Evolutionary conservation across 2,113 vertebrate species (phyloP), one percentile per base, ranked within the genome.

Genomic region (Peromyscus polionotus): DNA sequence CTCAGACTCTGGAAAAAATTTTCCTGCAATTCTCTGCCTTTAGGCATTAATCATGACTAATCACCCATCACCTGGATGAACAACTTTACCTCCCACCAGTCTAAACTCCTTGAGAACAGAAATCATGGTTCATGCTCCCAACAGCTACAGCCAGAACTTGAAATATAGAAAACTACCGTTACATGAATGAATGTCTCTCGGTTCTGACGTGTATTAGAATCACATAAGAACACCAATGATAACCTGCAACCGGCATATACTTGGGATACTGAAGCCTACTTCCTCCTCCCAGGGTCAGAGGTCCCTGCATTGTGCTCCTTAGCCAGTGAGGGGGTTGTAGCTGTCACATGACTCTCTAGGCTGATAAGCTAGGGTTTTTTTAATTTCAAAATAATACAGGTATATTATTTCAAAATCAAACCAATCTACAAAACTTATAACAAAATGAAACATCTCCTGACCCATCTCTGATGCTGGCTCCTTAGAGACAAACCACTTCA

Each of bases 381-480:
- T 36, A 17, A 72, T 91, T 95, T 61, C 42, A 81, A 93, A 94
- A 61, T 88, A 88, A 77, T 67, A n/a, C 1, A 57, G 31, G 36
- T 72, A 65, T 31, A 67, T 54, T 85, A 80, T 84, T 96, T 39
- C 79, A 90, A 96, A 96, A 90, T 54, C 36, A 63, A 70, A 83
- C 48, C 33, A 28, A 54, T 72, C 12, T 72, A 57, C 51, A 88
- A 88, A 39, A 75, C 51, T 84, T 59, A 45, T 13, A 72, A 81
- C 68, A 19, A 88, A 92, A 92, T 2, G 7, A 28, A 72, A 73
- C 51, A 45, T 63, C 91, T 57, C 79, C 68, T 45, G 36, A 33
- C 13, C 57, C n/a, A 63, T 57, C 59, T 91, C 57, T 80, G 68
- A 59, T 19, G 17, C 65, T 77, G 70, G 85, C 51, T 91, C 28